phyloP scores from a whole-genome alignment of 2,113 vertebrate genomes.

The Craseonycteris thonglongyai region DNA sequence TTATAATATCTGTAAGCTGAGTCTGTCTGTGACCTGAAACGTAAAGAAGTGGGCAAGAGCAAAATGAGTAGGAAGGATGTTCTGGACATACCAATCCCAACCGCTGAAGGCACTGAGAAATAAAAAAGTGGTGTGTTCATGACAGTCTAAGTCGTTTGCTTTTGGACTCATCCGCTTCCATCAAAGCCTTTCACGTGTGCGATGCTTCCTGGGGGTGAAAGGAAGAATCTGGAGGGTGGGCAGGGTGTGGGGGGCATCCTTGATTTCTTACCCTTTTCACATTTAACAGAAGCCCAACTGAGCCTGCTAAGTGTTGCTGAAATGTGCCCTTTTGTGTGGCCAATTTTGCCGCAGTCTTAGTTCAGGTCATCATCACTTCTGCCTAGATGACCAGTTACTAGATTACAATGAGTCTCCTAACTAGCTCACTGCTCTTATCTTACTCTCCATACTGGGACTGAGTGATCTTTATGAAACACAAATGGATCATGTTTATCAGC shows the following conservation, averaged over 20 bases:
- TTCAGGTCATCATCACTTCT: not conserved
- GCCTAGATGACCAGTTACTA: not conserved
- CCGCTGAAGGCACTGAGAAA: not conserved
- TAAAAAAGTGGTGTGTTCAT: not conserved
- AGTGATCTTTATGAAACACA: not conserved
- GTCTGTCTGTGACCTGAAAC: not conserved
- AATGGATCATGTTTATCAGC: not conserved
- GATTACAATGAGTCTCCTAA: not conserved
- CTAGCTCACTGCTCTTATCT: not conserved
- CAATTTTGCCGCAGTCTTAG: not conserved
- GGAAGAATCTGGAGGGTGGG: not conserved
- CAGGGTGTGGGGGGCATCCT: rapidly evolving
- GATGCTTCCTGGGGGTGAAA: not conserved
- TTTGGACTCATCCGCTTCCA: not conserved
- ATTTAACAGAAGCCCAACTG: not conserved
- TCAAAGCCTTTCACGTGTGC: not conserved
- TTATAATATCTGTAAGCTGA: not conserved
- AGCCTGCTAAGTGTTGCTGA: not conserved
- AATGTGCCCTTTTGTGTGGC: not conserved
- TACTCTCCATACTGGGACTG: not conserved
- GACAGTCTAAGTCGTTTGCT: not conserved
- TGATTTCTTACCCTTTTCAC: not conserved
- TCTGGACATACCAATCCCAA: not conserved
- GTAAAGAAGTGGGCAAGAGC: not conserved
- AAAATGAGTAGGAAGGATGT: not conserved